A percentile compares a stretch with the other conserved stretches of the same genome.
Evolutionary conservation across 2,113 vertebrate species (phyloP).

Genomic region (Strigops habroptila): DNA sequence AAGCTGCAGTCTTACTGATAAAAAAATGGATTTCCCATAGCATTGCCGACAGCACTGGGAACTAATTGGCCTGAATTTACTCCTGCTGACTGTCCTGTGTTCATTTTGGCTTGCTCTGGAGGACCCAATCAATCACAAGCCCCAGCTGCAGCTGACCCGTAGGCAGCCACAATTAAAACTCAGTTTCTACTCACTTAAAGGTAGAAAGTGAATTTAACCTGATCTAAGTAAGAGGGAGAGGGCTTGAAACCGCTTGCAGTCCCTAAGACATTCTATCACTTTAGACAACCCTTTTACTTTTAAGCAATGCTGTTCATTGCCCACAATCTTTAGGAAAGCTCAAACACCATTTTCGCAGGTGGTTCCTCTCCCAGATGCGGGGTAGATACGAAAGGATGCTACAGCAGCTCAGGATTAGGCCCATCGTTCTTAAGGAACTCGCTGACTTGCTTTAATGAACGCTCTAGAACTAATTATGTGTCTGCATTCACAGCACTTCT

Average conservation of each 20-base stretch:
- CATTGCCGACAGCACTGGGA: constrained; percentile 9
- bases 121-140: constrained; percentile 36
- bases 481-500: background rate
- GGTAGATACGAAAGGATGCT: background rate
- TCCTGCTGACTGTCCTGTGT: constrained; percentile 36
- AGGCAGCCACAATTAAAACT: constrained; percentile 59
- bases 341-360: background rate
- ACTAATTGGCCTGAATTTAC: constrained; percentile 52
- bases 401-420: background rate
- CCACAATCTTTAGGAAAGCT: background rate
- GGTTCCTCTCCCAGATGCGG: background rate
- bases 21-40: constrained; percentile 59
- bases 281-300: background rate
- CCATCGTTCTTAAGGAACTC: background rate
- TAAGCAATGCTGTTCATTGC: background rate
- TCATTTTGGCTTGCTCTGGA: constrained; percentile 15
- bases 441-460: background rate
- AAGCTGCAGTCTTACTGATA: constrained; percentile 46
- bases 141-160: background rate
- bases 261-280: background rate
- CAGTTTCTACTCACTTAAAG: background rate
- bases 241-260: background rate
- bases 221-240: background rate
- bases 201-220: constrained; percentile 39
- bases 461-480: background rate